A percentile compares a stretch with the other conserved stretches of the same genome.
Evolutionary conservation across 2,888 invertebrate genomes (phyloP).

Genomic region (Seira sanloemensis): DNA sequence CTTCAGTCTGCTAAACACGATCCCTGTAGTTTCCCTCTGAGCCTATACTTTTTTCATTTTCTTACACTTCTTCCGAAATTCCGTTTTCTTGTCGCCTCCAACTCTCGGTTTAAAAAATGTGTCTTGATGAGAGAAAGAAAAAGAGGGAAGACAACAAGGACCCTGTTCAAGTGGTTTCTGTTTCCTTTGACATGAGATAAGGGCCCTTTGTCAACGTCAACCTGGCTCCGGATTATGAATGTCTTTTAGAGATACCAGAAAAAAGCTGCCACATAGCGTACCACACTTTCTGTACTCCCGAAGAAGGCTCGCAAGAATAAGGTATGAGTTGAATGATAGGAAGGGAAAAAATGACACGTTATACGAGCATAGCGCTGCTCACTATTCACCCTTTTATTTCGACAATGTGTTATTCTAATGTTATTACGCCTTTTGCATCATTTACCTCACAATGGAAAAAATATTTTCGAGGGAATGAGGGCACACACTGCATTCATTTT

Average conservation of each 20-base stretch:
- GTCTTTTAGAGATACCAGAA: conserved; percentile 59
- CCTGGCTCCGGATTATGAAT: conserved; percentile 72
- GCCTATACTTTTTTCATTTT: background rate
- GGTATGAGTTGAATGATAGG: background rate
- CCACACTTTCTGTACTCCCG: background rate
- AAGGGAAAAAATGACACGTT: background rate
- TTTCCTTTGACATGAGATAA: conserved; percentile 72
- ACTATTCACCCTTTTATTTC: background rate
- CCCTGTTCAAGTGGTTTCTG: conserved; percentile 70
- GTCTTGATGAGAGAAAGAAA: conserved; percentile 10
- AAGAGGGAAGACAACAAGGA: conserved; percentile 47
- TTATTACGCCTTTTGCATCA: conserved; percentile 49
- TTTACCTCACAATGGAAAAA: conserved; percentile 23
- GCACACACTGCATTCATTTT: background rate
- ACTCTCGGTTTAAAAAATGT: conserved; percentile 61
- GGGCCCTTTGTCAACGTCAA: conserved; percentile 73
- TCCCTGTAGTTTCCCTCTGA: background rate
- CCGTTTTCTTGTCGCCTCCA: conserved; percentile 44
- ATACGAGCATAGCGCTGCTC: background rate
- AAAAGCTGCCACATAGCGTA: background rate
- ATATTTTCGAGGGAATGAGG: background rate
- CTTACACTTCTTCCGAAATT: background rate
- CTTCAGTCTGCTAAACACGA: background rate
- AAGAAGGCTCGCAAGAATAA: background rate
- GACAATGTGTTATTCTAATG: background rate